Base-by-base conservation (phyloP, 2,797 vertebrate genomes). In the Tapirus indicus region DNA sequence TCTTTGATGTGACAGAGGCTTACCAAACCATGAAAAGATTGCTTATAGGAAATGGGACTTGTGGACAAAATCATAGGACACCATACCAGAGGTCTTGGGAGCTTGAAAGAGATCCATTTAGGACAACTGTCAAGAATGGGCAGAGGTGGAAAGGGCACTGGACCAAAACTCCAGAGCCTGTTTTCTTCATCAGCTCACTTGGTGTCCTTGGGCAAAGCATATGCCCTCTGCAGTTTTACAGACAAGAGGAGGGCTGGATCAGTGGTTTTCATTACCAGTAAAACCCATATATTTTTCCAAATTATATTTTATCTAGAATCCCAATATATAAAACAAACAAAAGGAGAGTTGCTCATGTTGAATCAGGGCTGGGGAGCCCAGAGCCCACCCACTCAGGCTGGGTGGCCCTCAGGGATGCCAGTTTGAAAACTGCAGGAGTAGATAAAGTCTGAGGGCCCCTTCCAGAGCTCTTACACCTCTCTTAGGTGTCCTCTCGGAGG, bases 1-100 rank as follows among this genome's bases (percentile, higher is more conserved):
- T 75, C 78, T 87, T 84, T 86, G 78, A 88, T 91, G 77, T 77
- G 25, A 72, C 54, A 88, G 69, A 77, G 52, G 49, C 56, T 93
- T 78, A 88, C 23, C n/a, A 75, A 89, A 79, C 35, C 35, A 83
- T 66, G 49, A 69, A 78, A 92, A 88, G 77, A 54, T 0, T 49
- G 20, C 68, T 95, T n/a, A 60, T 9, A 72, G 86, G 60, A 96
- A 98, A 93, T 3, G 25, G 8, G 41, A 66, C 35, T 74, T 25
- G 11, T 18, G 72, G 75, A 93, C 27, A 96, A 88, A 88, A 69
- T 35, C 17, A 18, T 0, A 88, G 54, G 41, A 49, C 20, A 14
- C 17, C 77, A 72, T 12, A 64, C 29, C 58, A 86, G 68, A 78
- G 82, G 25, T 41, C 38, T 56, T 64, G 27, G 17, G 21, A 79